phyloP scores from a whole-genome alignment of 2,888 invertebrate genomes.

The Dicycla oo region DNA sequence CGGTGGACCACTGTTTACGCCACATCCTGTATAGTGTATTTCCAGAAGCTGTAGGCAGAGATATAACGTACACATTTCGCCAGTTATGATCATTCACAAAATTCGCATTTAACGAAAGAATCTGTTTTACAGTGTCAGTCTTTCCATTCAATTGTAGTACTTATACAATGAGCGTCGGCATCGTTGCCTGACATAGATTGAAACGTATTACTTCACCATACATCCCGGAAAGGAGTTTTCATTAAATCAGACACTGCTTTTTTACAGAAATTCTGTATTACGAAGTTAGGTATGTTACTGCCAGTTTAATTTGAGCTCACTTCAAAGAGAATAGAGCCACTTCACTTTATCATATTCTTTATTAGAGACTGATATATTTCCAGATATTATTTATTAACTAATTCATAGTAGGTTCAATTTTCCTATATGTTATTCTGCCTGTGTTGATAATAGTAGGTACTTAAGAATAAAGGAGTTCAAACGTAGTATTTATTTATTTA shows the following conservation, averaged over 20 bases:
- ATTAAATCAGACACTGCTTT: conserved; percentile 57
- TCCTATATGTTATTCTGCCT: not conserved
- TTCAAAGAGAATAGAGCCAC: conserved; percentile 2
- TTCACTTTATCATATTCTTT: not conserved
- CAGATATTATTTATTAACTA: not conserved
- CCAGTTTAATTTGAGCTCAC: conserved; percentile 19
- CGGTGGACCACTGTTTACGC: too few species aligned
- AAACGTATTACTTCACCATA: conserved; percentile 53
- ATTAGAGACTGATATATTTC: not conserved
- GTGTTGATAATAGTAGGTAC: not conserved
- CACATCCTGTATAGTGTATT: not conserved
- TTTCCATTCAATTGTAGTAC: conserved; percentile 58
- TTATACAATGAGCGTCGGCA: conserved; percentile 43
- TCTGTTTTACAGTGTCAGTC: conserved; percentile 21
- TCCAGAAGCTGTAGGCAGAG: not conserved
- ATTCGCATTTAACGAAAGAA: not conserved
- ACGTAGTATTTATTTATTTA: too few species aligned
- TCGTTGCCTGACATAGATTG: conserved; percentile 63
- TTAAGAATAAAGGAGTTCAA: not conserved
- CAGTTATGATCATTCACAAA: not conserved
- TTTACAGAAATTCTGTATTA: conserved; percentile 16
- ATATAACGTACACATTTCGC: not conserved
- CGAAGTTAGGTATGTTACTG: conserved; percentile 1
- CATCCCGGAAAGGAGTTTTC: conserved; percentile 63
- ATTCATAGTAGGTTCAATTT: not conserved